phyloP scores from a whole-genome alignment of 2,888 invertebrate species.

The Standfussiana lucernea region DNA sequence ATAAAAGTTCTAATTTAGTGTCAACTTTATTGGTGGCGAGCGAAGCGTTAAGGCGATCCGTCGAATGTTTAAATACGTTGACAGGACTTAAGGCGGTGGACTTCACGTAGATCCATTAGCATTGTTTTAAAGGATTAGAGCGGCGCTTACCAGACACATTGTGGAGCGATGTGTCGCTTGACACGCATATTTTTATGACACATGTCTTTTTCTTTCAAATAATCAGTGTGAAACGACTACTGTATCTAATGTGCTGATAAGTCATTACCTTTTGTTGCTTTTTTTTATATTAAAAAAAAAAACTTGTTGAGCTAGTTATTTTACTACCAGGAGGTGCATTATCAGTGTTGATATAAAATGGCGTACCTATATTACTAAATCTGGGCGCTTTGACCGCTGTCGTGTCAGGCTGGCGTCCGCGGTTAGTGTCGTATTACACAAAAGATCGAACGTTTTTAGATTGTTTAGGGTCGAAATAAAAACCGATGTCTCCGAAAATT shows the following conservation, averaged over 20 bases:
- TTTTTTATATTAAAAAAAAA: conserved; percentile 53
- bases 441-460: conserved; percentile 83
- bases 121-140: conserved; percentile 90
- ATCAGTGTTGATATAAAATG: conserved; percentile 64
- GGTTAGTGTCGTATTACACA: conserved; percentile 86
- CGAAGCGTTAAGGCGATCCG: conserved; percentile 88
- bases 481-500: conserved; percentile 85
- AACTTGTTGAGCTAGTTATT: conserved; percentile 49
- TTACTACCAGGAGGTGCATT: conserved; percentile 33
- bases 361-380: conserved; percentile 73
- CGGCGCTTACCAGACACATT: conserved; percentile 82
- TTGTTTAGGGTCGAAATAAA: conserved; percentile 86
- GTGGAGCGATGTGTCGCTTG: conserved; percentile 80
- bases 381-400: conserved; percentile 78
- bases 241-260: conserved; percentile 82
- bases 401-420: conserved; percentile 77
- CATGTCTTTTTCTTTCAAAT: conserved; percentile 82
- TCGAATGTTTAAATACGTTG: conserved; percentile 84
- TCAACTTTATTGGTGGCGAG: conserved; percentile 89
- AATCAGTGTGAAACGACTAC: conserved; percentile 88
- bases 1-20: conserved; percentile 88
- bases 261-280: conserved; percentile 66
- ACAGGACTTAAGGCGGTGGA: conserved; percentile 86
- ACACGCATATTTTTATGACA: conserved; percentile 89
- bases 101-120: conserved; percentile 89